phyloP scores from a whole-genome alignment of 2,888 invertebrate species.

The Reticulitermes lucifugus region DNA sequence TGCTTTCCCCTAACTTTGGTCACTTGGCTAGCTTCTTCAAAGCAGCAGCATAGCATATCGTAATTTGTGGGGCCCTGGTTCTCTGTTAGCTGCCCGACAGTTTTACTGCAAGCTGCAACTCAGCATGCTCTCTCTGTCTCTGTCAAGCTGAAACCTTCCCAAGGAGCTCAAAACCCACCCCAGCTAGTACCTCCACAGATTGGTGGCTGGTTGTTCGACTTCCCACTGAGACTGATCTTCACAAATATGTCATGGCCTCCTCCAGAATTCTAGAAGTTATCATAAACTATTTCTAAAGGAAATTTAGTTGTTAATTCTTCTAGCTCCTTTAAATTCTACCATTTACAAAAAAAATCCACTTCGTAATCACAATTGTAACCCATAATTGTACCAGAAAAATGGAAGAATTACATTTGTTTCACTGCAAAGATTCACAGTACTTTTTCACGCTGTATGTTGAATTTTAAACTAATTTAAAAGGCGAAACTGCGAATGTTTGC shows the following conservation, averaged over 20 bases:
- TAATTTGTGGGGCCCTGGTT: slow-evolving; percentile 11
- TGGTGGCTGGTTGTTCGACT: neutral
- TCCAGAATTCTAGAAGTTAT: slow-evolving; percentile 8
- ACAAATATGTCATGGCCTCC: slow-evolving; percentile 35
- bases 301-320: neutral
- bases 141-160: neutral
- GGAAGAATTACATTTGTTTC: neutral
- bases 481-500: too few relatives aligned
- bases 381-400: neutral
- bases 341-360: neutral
- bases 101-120: slow-evolving; percentile 32
- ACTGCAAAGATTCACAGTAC: neutral
- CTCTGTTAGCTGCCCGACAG: slow-evolving; percentile 27
- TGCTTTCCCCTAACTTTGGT: neutral
- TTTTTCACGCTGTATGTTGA: too few relatives aligned
- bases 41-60: slow-evolving; percentile 1
- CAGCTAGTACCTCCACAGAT: too few relatives aligned
- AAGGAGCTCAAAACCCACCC: neutral
- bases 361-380: neutral
- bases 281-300: neutral
- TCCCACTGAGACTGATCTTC: slow-evolving; percentile 13
- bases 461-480: too few relatives aligned
- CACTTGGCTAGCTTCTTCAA: neutral
- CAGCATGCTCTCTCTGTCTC: neutral
- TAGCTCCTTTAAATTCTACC: neutral